These are phyloP conservation scores for Neolamprologus toae DNA, from an alignment of 2,113 vertebrate species.

Conservation along the genomic window DNA sequence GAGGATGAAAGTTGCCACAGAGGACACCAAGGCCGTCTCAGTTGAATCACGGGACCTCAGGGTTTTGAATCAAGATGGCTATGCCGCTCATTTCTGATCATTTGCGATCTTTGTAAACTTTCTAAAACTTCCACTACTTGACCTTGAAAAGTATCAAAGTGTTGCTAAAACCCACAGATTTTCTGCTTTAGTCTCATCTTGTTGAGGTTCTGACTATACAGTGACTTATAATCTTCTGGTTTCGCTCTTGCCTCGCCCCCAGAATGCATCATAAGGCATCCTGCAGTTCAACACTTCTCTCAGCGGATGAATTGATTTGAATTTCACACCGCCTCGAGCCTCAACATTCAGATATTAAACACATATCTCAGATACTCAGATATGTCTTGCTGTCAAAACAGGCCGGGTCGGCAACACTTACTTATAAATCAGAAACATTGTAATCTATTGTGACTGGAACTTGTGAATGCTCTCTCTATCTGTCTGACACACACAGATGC, in stretches of 20 bases:
- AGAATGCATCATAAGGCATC: conserved; percentile 11
- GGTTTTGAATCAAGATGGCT: conserved; percentile 30
- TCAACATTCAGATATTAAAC: conserved; percentile 52
- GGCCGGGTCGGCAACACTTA: conserved; percentile 7
- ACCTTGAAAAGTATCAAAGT: conserved; percentile 35
- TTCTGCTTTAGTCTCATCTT: conserved; percentile 11
- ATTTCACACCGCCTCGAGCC: conserved; percentile 47
- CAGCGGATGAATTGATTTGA: conserved; percentile 33
- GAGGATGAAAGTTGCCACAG: conserved; percentile 16
- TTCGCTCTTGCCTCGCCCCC: conserved; percentile 4
- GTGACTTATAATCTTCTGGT: conserved; percentile 22
- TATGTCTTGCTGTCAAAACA: conserved; percentile 52
- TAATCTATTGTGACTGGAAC: conserved; percentile 49
- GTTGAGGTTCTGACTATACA: conserved; percentile 7
- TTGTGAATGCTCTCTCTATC: conserved; percentile 18
- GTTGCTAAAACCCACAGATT: not conserved
- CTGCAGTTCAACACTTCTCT: conserved; percentile 15
- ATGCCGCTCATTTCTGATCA: not conserved
- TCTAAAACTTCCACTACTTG: conserved; percentile 13
- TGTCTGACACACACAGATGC: conserved; percentile 22
- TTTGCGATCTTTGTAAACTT: conserved; percentile 23
- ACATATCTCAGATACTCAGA: conserved; percentile 48
- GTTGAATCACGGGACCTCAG: conserved; percentile 26
- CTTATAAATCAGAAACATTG: conserved; percentile 45
- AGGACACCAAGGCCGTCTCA: conserved; percentile 33